phyloP scores from a whole-genome alignment of 2,797 vertebrate species.

The Distichodus sexfasciatus region DNA sequence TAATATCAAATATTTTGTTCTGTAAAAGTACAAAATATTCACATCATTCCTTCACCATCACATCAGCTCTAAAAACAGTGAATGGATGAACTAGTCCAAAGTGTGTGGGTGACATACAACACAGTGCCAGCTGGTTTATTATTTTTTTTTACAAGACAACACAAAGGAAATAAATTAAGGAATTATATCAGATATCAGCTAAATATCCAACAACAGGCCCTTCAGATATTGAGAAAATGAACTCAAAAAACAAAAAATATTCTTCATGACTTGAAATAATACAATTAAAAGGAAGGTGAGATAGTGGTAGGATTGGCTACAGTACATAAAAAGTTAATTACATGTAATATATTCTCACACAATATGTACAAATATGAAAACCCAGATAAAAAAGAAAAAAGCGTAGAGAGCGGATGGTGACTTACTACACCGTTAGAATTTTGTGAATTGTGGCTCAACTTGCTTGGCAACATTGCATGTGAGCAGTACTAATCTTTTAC shows the following conservation, averaged over 20 bases:
- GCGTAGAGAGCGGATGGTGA: background rate
- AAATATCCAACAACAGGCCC: conserved; percentile 33
- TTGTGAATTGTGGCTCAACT: conserved; percentile 46
- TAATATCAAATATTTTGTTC: no score
- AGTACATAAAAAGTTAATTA: conserved; percentile 53
- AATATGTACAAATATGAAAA: conserved; percentile 56
- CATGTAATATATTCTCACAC: conserved; percentile 55
- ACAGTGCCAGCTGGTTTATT: conserved; percentile 79
- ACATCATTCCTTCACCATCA: background rate
- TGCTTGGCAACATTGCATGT: conserved; percentile 21
- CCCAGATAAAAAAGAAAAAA: conserved; percentile 45
- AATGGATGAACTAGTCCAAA: conserved; percentile 19
- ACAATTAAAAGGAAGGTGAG: conserved; percentile 9
- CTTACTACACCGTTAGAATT: conserved; percentile 24
- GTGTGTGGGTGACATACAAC: conserved; percentile 61
- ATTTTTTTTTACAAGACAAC: conserved; percentile 55
- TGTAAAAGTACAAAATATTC: background rate
- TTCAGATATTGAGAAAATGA: conserved; percentile 26
- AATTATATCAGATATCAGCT: conserved; percentile 54
- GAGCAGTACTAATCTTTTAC: conserved; percentile 28
- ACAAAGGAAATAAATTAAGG: conserved; percentile 66
- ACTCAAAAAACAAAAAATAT: conserved; percentile 14
- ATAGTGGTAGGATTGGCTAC: conserved; percentile 10
- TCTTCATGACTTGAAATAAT: conserved; percentile 31
- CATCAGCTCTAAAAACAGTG: conserved; percentile 4